Percentiles rank a stretch among this genome's conserved stretches.
phyloP scores from a whole-genome alignment of 1,140 invertebrate genomes.

The Heterodera schachtii region DNA sequence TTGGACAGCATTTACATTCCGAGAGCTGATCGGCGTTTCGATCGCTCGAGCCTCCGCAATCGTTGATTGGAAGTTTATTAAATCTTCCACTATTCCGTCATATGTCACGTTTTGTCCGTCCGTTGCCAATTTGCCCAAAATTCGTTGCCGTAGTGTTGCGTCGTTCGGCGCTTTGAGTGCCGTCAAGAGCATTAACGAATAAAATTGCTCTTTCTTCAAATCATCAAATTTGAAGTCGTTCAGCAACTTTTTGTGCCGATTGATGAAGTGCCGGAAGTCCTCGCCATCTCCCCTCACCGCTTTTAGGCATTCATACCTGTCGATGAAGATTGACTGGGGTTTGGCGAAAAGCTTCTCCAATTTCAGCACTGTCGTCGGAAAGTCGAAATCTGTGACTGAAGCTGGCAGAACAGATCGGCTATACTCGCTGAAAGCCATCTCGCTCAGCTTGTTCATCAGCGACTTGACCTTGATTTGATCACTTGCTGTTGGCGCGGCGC shows the following conservation, averaged over 20 bases:
- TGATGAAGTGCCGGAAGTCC: not conserved
- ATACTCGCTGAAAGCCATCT: not conserved
- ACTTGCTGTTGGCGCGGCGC: not conserved
- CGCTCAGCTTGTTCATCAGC: not conserved
- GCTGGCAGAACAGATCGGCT: not conserved
- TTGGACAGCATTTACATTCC: not conserved
- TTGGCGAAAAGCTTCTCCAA: not conserved
- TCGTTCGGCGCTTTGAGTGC: not conserved
- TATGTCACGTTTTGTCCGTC: not conserved
- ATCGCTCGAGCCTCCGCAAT: not conserved
- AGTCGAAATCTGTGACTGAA: not conserved
- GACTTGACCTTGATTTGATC: not conserved
- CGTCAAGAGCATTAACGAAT: not conserved
- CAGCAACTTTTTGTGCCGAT: not conserved
- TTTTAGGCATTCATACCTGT: slow-evolving; percentile 4
- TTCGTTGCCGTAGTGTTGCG: not conserved
- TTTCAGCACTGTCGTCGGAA: not conserved
- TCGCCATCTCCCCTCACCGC: not conserved
- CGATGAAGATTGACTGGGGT: not conserved
- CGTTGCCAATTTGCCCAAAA: not conserved
- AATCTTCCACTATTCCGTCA: not conserved
- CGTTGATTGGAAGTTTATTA: not conserved
- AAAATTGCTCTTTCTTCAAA: not conserved
- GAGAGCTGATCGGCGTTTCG: not conserved
- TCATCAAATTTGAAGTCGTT: slow-evolving; percentile 1